These are phyloP conservation scores for Proisotoma minuta DNA, from an alignment of 2,888 invertebrate genomes.

Conservation along the genomic window DNA sequence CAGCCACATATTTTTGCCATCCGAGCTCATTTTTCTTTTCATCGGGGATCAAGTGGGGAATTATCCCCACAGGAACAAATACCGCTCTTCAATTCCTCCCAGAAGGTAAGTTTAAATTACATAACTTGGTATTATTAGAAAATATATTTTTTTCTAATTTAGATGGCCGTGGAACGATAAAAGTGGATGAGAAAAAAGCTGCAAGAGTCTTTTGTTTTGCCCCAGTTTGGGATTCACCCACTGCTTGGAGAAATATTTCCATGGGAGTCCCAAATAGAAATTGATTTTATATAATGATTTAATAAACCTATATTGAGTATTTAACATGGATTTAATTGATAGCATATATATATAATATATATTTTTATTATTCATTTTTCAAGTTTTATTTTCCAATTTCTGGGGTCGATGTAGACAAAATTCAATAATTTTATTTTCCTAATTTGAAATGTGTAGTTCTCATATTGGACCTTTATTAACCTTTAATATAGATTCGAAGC, in stretches of 20 bases:
- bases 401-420: too few relatives aligned
- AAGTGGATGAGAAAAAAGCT: conserved; percentile 28
- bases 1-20: conserved; percentile 27
- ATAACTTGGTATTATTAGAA: neutral
- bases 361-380: too few relatives aligned
- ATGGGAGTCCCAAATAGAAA: conserved; percentile 6
- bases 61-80: conserved; percentile 12
- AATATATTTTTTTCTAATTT: conserved; percentile 9
- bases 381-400: too few relatives aligned
- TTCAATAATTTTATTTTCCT: too few relatives aligned
- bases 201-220: conserved; percentile 38
- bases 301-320: too few relatives aligned
- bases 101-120: conserved; percentile 21
- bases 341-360: too few relatives aligned
- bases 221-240: conserved; percentile 39
- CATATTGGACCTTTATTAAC: too few relatives aligned
- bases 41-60: conserved; percentile 41
- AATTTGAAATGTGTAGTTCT: too few relatives aligned
- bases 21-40: conserved; percentile 43
- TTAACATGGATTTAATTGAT: too few relatives aligned
- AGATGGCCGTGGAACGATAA: conserved; percentile 15
- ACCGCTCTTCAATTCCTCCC: conserved; percentile 17
- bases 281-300: neutral
- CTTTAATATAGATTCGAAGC: too few relatives aligned
- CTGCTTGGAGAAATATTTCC: conserved; percentile 39